These are phyloP conservation scores for Lepidochrysops patricia DNA, from an alignment of 2,888 invertebrate genomes.

Conservation along the genomic window DNA sequence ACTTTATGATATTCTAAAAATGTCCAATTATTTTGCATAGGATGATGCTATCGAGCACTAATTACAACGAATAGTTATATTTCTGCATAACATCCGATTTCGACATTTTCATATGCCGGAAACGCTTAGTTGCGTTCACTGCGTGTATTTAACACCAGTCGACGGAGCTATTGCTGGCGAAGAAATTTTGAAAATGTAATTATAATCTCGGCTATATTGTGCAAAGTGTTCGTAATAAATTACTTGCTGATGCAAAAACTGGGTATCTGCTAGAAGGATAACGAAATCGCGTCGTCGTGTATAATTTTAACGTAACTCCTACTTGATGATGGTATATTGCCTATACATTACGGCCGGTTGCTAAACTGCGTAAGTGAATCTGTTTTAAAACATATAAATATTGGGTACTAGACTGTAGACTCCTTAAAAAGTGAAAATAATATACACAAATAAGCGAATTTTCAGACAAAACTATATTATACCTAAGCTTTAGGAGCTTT, in stretches of 20 bases:
- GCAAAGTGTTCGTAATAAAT: slow-evolving; percentile 22
- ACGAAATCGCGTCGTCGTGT: slow-evolving; percentile 16
- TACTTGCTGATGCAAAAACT: slow-evolving; percentile 20
- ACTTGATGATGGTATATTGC: slow-evolving; percentile 2
- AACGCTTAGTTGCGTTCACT: neutral
- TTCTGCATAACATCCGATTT: slow-evolving; percentile 4
- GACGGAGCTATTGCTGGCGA: neutral
- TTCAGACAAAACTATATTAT: no score
- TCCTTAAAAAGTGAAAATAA: neutral
- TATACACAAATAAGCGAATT: neutral
- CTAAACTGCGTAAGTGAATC: neutral
- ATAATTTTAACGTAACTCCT: slow-evolving; percentile 3
- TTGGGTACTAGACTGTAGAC: neutral
- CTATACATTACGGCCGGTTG: neutral
- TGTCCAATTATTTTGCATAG: neutral
- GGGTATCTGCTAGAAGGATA: slow-evolving; percentile 10
- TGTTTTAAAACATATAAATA: neutral
- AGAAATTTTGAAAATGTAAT: slow-evolving; percentile 19
- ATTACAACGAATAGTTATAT: neutral
- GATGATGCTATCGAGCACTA: neutral
- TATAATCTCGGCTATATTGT: slow-evolving; percentile 20
- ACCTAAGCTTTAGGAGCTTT: neutral
- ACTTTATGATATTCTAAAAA: neutral
- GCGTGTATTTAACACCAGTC: neutral
- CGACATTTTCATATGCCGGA: slow-evolving; percentile 8